Evolutionary conservation across 2,888 invertebrate genomes (phyloP).

Genomic region (Hipparchia semele): DNA sequence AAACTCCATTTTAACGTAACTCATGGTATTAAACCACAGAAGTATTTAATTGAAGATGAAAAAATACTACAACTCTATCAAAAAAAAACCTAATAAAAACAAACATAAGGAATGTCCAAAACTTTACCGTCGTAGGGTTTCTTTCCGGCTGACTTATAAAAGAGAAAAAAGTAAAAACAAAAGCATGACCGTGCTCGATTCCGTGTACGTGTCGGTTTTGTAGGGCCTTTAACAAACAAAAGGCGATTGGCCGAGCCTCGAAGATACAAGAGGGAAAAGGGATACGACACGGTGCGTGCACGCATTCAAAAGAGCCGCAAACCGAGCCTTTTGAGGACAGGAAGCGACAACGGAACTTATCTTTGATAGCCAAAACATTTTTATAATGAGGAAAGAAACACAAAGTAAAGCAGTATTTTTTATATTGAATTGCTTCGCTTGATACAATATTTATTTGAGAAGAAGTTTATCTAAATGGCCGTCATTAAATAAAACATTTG

Average conservation of each 20-base stretch:
- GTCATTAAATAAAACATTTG: neutral
- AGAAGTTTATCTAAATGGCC: neutral
- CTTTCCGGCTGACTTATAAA: neutral
- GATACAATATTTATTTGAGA: neutral
- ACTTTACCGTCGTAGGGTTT: neutral
- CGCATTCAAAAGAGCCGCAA: slow-evolving; percentile 76
- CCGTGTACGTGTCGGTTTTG: slow-evolving; percentile 68
- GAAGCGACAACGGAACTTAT: slow-evolving; percentile 58
- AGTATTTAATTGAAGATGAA: neutral
- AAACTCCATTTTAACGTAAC: no score
- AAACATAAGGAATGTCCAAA: neutral
- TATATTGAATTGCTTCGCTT: slow-evolving; percentile 5
- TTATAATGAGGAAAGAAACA: slow-evolving; percentile 25
- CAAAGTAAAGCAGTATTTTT: neutral
- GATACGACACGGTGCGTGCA: slow-evolving; percentile 63
- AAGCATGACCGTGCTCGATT: slow-evolving; percentile 55
- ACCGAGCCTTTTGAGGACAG: slow-evolving; percentile 62
- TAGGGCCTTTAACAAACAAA: slow-evolving; percentile 75
- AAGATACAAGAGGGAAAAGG: slow-evolving; percentile 43
- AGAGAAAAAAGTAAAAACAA: slow-evolving; percentile 43
- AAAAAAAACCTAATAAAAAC: neutral
- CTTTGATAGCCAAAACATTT: slow-evolving; percentile 40
- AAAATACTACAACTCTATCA: neutral
- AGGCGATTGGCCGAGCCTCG: slow-evolving; percentile 61
- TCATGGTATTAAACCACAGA: neutral